Percentiles rank a stretch among this genome's conserved stretches.
phyloP scores from a whole-genome alignment of 2,888 invertebrate species.

The Drosophila mulleri region DNA sequence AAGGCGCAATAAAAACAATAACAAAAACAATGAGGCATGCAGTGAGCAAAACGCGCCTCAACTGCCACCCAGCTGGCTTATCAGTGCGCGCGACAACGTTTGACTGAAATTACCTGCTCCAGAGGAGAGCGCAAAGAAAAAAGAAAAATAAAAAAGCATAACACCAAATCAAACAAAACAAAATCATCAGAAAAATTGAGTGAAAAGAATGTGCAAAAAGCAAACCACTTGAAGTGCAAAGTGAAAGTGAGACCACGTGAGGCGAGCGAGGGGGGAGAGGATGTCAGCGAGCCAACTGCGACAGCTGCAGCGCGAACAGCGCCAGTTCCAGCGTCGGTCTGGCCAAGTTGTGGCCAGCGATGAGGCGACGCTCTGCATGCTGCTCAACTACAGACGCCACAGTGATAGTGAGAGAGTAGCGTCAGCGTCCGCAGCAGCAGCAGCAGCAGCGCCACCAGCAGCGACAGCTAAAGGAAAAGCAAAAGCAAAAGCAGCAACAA shows the following conservation, averaged over 20 bases:
- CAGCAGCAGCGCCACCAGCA: constrained; percentile 3
- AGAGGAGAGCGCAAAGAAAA: constrained; percentile 2
- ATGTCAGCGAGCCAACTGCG: constrained; percentile 36
- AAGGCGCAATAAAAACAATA: constrained; percentile 37
- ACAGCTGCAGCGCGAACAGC: constrained; percentile 23
- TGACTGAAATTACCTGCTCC: constrained; percentile 51
- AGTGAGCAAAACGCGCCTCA: constrained; percentile 39
- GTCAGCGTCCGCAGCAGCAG: constrained; percentile 7
- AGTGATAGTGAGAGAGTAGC: constrained; percentile 35
- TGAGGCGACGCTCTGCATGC: constrained; percentile 72
- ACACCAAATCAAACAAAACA: not conserved
- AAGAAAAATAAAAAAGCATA: not conserved
- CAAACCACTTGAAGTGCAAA: not conserved
- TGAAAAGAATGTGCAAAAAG: constrained; percentile 13
- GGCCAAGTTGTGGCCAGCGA: constrained; percentile 79
- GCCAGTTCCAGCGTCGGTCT: constrained; percentile 74
- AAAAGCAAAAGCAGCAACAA: constrained; percentile 16
- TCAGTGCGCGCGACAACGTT: constrained; percentile 55
- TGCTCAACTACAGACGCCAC: constrained; percentile 71
- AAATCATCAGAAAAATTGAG: constrained; percentile 2
- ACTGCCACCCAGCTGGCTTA: constrained; percentile 38
- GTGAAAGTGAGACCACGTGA: constrained; percentile 30
- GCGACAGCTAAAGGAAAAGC: constrained; percentile 1
- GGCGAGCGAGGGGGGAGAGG: constrained; percentile 1
- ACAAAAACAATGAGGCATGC: constrained; percentile 31